A percentile compares a stretch with the other conserved stretches of the same genome.
phyloP scores from a whole-genome alignment of 2,113 vertebrate genomes.

The Cyprinus carpio region DNA sequence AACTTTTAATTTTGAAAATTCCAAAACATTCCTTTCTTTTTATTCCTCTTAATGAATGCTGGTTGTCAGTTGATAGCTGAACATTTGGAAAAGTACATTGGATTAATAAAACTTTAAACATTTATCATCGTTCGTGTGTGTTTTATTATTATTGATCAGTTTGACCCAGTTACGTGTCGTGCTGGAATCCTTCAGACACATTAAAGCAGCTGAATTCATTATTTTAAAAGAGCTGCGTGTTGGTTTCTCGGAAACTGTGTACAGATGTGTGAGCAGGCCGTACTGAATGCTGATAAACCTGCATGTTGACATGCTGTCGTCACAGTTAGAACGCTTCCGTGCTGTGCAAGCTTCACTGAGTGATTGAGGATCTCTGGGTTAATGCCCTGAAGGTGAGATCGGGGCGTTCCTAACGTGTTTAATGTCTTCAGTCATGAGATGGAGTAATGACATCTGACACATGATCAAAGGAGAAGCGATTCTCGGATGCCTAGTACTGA shows the following conservation, averaged over 20 bases:
- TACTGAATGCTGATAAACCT: too few relatives aligned
- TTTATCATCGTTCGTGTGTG: not conserved
- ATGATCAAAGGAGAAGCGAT: not conserved
- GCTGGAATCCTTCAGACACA: not conserved
- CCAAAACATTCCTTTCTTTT: constrained; percentile 52
- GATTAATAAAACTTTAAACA: constrained; percentile 59
- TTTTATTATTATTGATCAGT: not conserved
- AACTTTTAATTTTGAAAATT: constrained; percentile 62
- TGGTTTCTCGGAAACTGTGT: not conserved
- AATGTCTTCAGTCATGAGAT: not conserved
- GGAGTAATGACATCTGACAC: not conserved
- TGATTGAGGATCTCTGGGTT: too few relatives aligned
- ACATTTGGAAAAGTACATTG: constrained; percentile 46
- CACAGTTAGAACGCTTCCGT: too few relatives aligned
- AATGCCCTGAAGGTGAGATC: too few relatives aligned
- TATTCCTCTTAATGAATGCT: constrained; percentile 49
- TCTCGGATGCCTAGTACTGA: too few relatives aligned
- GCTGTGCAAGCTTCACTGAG: too few relatives aligned
- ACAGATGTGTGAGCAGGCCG: too few relatives aligned
- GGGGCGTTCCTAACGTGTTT: not conserved
- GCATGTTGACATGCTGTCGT: too few relatives aligned
- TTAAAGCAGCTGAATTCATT: not conserved
- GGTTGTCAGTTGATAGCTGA: constrained; percentile 42
- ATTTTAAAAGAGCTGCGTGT: not conserved
- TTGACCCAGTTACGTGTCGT: not conserved